These are phyloP conservation scores for Daphoenositta chrysoptera DNA, from an alignment of 2,113 vertebrate genomes.

Conservation along the genomic window DNA sequence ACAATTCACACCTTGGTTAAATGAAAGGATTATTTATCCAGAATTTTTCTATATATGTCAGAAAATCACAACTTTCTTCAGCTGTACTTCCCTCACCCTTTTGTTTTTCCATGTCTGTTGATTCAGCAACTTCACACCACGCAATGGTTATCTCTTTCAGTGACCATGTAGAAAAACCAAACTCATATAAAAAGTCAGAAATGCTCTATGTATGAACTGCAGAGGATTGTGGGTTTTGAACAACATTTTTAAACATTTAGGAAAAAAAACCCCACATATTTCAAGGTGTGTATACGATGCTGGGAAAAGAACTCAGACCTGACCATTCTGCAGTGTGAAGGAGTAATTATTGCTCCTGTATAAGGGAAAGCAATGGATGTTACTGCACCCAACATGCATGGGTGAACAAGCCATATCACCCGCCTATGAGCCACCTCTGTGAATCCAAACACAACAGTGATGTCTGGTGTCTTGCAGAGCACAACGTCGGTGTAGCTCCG, in stretches of 20 bases:
- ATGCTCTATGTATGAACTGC: not conserved
- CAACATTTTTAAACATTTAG: not conserved
- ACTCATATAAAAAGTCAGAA: not conserved
- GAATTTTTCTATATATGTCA: not conserved
- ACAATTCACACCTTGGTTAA: not conserved
- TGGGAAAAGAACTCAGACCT: not conserved
- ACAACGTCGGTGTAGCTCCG: not conserved
- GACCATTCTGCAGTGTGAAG: not conserved
- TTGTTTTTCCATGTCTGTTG: not conserved
- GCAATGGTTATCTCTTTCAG: not conserved
- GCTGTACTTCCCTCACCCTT: not conserved
- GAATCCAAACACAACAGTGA: not conserved
- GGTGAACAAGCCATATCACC: not conserved
- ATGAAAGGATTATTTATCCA: not conserved
- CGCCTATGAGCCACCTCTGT: not conserved
- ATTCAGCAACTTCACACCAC: not conserved
- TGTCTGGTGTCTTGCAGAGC: not conserved
- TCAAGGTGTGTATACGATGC: not conserved
- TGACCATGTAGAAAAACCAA: not conserved
- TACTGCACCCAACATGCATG: not conserved
- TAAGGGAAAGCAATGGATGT: not conserved
- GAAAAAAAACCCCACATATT: fast-evolving
- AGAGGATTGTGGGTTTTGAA: not conserved
- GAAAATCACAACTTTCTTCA: not conserved
- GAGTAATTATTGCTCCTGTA: not conserved